These are phyloP conservation scores for Hipposideros armiger DNA, from an alignment of 2,113 vertebrate species.

Conservation along the genomic window DNA sequence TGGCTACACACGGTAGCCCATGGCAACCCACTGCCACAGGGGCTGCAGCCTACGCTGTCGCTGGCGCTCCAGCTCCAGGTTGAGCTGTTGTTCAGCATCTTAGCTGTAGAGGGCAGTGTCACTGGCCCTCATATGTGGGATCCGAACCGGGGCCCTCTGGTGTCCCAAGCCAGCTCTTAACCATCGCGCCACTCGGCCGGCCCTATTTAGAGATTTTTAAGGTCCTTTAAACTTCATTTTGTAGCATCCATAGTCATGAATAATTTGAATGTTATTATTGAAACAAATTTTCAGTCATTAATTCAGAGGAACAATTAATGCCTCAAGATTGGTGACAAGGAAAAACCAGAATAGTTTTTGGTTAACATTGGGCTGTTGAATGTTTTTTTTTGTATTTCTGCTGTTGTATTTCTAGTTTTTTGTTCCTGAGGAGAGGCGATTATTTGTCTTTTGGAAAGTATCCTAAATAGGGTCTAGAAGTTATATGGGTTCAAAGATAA, in stretches of 20 bases:
- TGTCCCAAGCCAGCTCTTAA: too few species aligned
- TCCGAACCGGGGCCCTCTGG: too few species aligned
- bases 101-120: too few species aligned
- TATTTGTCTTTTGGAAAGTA: constrained; percentile 26
- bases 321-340: background rate
- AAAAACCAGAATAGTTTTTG: background rate
- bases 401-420: constrained; percentile 24
- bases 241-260: background rate
- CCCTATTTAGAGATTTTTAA: background rate
- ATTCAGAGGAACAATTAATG: background rate
- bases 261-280: constrained; percentile 21
- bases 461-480: background rate
- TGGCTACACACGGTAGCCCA: too few species aligned
- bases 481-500: background rate
- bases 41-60: too few species aligned
- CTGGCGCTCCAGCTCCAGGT: too few species aligned
- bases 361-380: background rate
- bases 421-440: background rate
- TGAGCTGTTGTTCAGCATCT: too few species aligned
- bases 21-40: too few species aligned
- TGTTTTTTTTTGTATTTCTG: background rate
- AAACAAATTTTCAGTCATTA: background rate
- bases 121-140: too few species aligned
- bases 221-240: constrained; percentile 42
- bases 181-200: too few species aligned